A percentile compares a stretch with the other conserved stretches of the same genome.
Conservation (phyloP, 2,797 vertebrate species). For the Chanos chanos region DNA sequence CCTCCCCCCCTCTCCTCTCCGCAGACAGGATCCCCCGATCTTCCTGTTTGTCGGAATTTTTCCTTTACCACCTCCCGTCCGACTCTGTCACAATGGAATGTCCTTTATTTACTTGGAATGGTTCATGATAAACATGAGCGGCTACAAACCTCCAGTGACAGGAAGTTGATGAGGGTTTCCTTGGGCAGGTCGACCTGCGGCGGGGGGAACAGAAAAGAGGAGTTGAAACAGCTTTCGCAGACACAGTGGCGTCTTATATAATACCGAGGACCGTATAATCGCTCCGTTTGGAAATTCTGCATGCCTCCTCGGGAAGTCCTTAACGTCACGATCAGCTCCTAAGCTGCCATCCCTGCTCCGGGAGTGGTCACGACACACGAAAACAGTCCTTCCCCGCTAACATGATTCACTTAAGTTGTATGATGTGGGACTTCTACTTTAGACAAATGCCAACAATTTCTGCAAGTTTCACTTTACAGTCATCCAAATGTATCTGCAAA, state of each 20-base stretch:
- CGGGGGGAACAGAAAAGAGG: constrained; percentile 28
- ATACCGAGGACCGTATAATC: constrained; percentile 6
- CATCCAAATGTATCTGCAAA: too few relatives aligned
- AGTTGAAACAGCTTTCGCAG: constrained; percentile 11
- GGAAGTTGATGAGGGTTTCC: constrained; percentile 91
- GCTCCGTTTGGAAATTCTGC: constrained; percentile 8
- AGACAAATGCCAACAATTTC: too few relatives aligned
- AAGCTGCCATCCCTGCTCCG: too few relatives aligned
- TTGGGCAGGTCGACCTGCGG: constrained; percentile 91
- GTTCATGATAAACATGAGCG: constrained; percentile 44
- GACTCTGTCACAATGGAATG: constrained; percentile 29
- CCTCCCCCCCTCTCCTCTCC: constrained; percentile 41
- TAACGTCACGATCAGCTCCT: too few relatives aligned
- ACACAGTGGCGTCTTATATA: constrained; percentile 54
- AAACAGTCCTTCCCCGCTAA: too few relatives aligned
- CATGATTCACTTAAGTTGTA: too few relatives aligned
- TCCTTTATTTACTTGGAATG: constrained; percentile 58
- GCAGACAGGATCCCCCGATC: constrained; percentile 60
- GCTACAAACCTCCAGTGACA: constrained; percentile 86
- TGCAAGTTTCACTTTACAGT: too few relatives aligned
- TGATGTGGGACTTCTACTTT: too few relatives aligned
- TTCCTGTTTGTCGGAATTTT: background rate
- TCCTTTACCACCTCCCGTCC: constrained; percentile 28
- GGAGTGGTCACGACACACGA: too few relatives aligned
- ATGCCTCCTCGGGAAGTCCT: constrained; percentile 19